Conservation (phyloP, 2,888 invertebrate genomes). For the Monoplex corrugatus region DNA sequence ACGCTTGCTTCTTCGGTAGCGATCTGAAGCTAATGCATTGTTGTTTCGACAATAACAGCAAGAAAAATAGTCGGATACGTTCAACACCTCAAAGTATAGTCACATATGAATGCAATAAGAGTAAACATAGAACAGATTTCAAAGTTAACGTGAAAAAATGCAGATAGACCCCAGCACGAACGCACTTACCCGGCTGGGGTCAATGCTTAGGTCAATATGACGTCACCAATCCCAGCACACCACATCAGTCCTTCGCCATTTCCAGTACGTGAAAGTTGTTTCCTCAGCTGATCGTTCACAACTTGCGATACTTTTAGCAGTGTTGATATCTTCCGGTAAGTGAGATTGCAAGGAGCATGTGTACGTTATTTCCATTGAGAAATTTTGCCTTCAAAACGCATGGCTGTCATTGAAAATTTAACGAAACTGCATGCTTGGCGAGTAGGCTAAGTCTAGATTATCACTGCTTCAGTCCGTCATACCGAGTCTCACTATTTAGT, state of each 20-base stretch:
- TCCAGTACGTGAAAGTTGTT: constrained; percentile 60
- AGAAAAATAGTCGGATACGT: neutral
- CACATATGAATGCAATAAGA: constrained; percentile 36
- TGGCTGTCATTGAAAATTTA: too few relatives aligned
- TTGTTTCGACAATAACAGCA: constrained; percentile 22
- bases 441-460: too few relatives aligned
- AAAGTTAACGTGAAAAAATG: constrained; percentile 9
- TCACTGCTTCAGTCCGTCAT: too few relatives aligned
- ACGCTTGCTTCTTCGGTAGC: constrained; percentile 62
- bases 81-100: constrained; percentile 37
- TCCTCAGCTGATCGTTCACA: constrained; percentile 50
- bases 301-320: constrained; percentile 22
- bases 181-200: constrained; percentile 65
- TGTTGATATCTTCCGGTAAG: too few relatives aligned
- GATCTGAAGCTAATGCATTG: constrained; percentile 46
- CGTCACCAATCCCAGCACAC: constrained; percentile 63
- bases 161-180: constrained; percentile 52
- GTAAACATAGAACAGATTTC: constrained; percentile 40
- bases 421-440: too few relatives aligned
- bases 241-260: constrained; percentile 61
- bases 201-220: constrained; percentile 65
- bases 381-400: too few relatives aligned
- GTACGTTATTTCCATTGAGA: too few relatives aligned
- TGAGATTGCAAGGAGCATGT: too few relatives aligned
- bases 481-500: too few relatives aligned